These are phyloP conservation scores for Leptopilina myrica DNA, from an alignment of 2,888 invertebrate species.

Conservation along the genomic window DNA sequence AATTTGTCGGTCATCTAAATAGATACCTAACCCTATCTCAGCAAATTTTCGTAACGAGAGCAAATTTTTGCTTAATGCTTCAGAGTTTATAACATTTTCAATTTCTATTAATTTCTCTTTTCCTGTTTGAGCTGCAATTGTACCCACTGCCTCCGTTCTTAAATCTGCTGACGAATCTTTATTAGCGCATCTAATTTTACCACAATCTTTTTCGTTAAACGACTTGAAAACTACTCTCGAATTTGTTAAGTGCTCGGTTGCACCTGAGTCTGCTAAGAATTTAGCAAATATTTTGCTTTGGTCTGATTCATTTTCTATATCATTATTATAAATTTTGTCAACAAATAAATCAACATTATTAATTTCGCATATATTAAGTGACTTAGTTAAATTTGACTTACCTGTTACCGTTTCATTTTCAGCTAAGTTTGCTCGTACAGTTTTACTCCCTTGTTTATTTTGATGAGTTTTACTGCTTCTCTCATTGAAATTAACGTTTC, in stretches of 20 bases:
- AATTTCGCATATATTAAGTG: not conserved
- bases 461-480: too few relatives aligned
- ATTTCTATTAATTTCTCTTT: constrained; percentile 29
- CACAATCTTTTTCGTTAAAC: constrained; percentile 26
- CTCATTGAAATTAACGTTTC: too few relatives aligned
- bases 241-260: constrained; percentile 48
- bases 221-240: constrained; percentile 40
- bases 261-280: constrained; percentile 45
- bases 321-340: too few relatives aligned
- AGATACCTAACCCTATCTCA: constrained; percentile 46
- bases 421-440: too few relatives aligned
- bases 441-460: too few relatives aligned
- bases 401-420: too few relatives aligned
- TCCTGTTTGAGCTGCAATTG: not conserved
- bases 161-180: constrained; percentile 42
- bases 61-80: constrained; percentile 13
- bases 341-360: not conserved
- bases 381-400: too few relatives aligned
- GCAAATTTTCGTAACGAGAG: constrained; percentile 30
- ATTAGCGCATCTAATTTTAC: constrained; percentile 48
- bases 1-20: constrained; percentile 52
- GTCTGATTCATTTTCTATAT: too few relatives aligned
- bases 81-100: constrained; percentile 41
- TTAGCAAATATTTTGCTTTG: constrained; percentile 16
- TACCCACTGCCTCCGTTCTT: constrained; percentile 39